Evolutionary conservation across 2,113 vertebrate genomes (phyloP), one percentile per base, ranked within the genome.

Genomic region (Pseudolaguvia tuberculata): DNA sequence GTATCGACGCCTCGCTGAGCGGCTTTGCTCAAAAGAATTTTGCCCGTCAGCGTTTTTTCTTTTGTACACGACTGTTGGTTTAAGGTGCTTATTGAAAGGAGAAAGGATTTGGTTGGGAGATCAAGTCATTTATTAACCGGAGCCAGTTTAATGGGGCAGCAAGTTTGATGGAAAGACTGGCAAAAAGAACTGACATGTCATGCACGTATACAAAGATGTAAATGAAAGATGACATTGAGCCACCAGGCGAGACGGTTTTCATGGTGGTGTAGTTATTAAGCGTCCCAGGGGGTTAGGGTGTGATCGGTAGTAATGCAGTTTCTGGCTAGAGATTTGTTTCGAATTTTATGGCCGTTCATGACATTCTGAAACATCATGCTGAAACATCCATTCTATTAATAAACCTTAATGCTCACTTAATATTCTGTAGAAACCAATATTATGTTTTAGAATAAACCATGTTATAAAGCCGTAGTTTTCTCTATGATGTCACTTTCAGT

Each of bases 61-160:
- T 90, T 89, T 84, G 83, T 86, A 87, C 79, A 42, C 81, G 84
- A 87, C 83, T 91, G 89, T 91, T 92, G 85, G 88, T 89, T 73
- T 86, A 90, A 83, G 85, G 80, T 87, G 86, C 81, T 88, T 86
- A 85, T 83, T 87, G 82, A 81, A 88, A 82, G 82, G 82, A 85
- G 83, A 87, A 81, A 86, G 90, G 89, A 91, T 91, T 91, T 91
- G 87, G 74, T 83, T 85, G 86, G 80, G 88, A 83, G 86, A 89
- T 91, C 77, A 78, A 84, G 88, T 90, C 88, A 90, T 91, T 92
- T 91, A 90, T 88, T 88, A 88, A 85, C 83, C 73, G 80, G 86
- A 88, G 81, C 83, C 85, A 76, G 87, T 90, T 86, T 89, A 92
- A 89, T 84, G 78, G 86, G 79, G 84, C 80, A 78, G 79, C 72